Conservation (phyloP, 2,113 vertebrate genomes). For the Amphiprion percula region DNA sequence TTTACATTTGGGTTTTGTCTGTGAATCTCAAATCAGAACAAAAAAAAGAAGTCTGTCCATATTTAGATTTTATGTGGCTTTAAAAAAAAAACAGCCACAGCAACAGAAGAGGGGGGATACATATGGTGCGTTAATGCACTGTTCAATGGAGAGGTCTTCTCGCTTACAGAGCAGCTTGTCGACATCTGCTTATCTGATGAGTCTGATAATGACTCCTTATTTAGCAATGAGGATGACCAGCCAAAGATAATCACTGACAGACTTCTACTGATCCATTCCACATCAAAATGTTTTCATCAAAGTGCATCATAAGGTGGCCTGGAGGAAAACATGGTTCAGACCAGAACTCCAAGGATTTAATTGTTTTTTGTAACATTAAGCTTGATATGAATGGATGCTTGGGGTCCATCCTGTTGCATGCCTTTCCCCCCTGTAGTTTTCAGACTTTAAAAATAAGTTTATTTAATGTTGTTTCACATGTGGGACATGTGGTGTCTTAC, state of each 20-base stretch:
- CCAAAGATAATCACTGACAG: constrained; percentile 73
- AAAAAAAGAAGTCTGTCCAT: not conserved
- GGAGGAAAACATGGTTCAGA: constrained; percentile 40
- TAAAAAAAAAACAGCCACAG: too few species aligned
- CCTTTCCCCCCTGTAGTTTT: not conserved
- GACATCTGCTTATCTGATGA: constrained; percentile 83
- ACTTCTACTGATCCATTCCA: constrained; percentile 45
- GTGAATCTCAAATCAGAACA: not conserved
- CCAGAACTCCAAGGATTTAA: constrained; percentile 15
- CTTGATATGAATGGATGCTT: constrained; percentile 30
- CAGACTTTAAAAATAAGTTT: constrained; percentile 24
- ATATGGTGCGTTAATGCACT: constrained; percentile 66
- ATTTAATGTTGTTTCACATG: constrained; percentile 7
- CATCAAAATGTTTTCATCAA: constrained; percentile 25
- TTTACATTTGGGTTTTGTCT: constrained; percentile 5
- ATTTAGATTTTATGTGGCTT: constrained; percentile 13
- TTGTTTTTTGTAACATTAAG: constrained; percentile 31
- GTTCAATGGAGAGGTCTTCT: constrained; percentile 63
- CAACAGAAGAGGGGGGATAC: constrained; percentile 3
- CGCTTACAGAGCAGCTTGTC: constrained; percentile 79
- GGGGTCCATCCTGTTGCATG: constrained; percentile 30
- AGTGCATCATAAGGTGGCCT: constrained; percentile 30
- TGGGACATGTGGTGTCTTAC: not conserved
- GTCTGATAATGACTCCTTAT: constrained; percentile 77
- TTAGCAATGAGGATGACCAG: constrained; percentile 71